Base-by-base conservation (phyloP, 2,797 vertebrate genomes). In the Galagoides demidoff region DNA sequence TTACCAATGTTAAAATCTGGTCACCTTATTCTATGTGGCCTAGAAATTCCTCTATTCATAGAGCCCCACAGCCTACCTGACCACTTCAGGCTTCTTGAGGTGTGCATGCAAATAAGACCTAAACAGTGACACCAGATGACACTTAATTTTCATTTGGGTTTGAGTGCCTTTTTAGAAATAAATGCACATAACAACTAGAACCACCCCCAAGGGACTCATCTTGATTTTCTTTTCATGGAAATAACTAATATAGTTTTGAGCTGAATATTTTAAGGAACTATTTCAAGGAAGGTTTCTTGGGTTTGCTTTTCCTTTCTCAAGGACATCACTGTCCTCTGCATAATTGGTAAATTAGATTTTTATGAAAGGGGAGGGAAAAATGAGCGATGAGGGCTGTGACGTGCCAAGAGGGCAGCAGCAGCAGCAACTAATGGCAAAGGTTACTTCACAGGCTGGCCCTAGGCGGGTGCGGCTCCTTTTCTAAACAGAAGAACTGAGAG, bases 321-420 rank as follows among this genome's bases (percentile, higher is more conserved):
- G 91, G 94, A 89, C 66, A 70, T 81, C 61, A 64, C 68, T 78
- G 37, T 95, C 34, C 39, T 96, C 59, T 92, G 23, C 2, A 64
- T 94, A 95, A 97, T 82, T 86, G 91, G 63, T 14, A 95, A 94
- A 82, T 87, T 89, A 92, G 83, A 81, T 94, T 74, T 74, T 92
- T 95, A 83, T 84, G 59, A 96, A 95, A 27, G n/a, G 27, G 45
- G 59, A 88, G 76, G 31, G 25, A 59, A 90, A 93, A 76, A 83
- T 55, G 57, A 95, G 70, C 59, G 89, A 8, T 39, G 49, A 86
- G 22, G 49, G 9, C 59, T 79, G 7, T 92, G 71, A 90, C 76
- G 79, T 91, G 78, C 86, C 83, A 96, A 91, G 34, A 96, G 79
- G 79, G 64, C 79, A 92, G 39, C 70, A 29, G 71, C 55, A 78